Percentiles rank a stretch among this genome's conserved stretches.
Evolutionary conservation across 1,140 invertebrate species (phyloP).

Genomic region (Pararge aegeria): DNA sequence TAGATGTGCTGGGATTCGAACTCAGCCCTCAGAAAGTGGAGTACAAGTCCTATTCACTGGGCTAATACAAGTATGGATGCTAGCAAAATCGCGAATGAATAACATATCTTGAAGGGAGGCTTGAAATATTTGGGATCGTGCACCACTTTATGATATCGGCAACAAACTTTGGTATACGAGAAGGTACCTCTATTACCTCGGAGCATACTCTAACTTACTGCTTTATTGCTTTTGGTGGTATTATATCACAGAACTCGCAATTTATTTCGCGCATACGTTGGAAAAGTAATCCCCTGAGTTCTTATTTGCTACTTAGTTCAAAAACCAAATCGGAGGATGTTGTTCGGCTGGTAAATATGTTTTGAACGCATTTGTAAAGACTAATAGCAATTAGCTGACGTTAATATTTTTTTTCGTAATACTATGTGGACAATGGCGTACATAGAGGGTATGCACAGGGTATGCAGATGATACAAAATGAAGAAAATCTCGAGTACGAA

Average conservation of each 20-base stretch:
- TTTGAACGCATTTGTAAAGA: not conserved
- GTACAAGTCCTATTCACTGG: no score
- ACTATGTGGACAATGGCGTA: no score
- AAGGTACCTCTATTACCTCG: constrained; percentile 26
- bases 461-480: no score
- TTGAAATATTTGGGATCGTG: constrained; percentile 28
- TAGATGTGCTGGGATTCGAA: no score
- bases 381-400: no score
- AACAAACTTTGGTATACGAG: constrained; percentile 26
- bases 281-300: constrained; percentile 5
- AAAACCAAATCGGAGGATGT: not conserved
- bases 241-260: constrained; percentile 23
- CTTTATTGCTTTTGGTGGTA: constrained; percentile 29
- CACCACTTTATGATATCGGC: constrained; percentile 26
- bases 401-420: no score
- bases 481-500: no score
- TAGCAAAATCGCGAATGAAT: not conserved
- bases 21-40: no score
- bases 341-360: not conserved
- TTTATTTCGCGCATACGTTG: constrained; percentile 9
- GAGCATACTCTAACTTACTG: constrained; percentile 25
- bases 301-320: constrained; percentile 11
- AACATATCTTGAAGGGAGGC: constrained; percentile 2
- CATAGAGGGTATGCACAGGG: no score
- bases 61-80: no score